Evolutionary conservation across 2,888 invertebrate genomes (phyloP).

Genomic region (Tetranychus truncatus): DNA sequence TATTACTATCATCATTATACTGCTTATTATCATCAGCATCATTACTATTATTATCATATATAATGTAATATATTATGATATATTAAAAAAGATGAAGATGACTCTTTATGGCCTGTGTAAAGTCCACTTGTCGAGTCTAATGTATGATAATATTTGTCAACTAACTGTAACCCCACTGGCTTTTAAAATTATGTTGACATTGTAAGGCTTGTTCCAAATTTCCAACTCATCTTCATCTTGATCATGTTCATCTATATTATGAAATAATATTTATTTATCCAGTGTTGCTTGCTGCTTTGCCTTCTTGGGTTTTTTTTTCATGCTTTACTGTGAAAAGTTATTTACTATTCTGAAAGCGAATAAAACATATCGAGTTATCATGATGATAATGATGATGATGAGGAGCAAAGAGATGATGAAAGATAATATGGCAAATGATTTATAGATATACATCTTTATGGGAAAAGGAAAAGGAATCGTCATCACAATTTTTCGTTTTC

Average conservation of each 20-base stretch:
- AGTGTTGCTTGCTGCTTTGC: no score
- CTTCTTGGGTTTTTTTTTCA: no score
- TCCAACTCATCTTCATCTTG: not conserved
- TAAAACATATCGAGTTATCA: not conserved
- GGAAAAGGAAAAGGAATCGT: not conserved
- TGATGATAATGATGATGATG: not conserved
- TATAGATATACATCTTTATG: not conserved
- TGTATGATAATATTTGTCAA: not conserved
- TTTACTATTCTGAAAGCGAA: not conserved
- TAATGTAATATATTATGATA: not conserved
- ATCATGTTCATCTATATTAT: not conserved
- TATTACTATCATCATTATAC: not conserved
- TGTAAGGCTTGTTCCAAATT: not conserved
- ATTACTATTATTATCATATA: not conserved
- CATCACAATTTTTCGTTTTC: not conserved
- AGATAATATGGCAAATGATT: not conserved
- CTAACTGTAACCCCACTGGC: not conserved
- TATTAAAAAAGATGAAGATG: no score
- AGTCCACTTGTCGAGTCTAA: no score
- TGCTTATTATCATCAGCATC: not conserved
- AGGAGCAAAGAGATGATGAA: no score
- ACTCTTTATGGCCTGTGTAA: no score
- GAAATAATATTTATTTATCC: not conserved
- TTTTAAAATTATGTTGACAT: not conserved
- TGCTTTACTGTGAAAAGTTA: not conserved